These are phyloP conservation scores for Anagyrus pseudococci DNA, from an alignment of 2,888 invertebrate genomes.

Conservation along the genomic window DNA sequence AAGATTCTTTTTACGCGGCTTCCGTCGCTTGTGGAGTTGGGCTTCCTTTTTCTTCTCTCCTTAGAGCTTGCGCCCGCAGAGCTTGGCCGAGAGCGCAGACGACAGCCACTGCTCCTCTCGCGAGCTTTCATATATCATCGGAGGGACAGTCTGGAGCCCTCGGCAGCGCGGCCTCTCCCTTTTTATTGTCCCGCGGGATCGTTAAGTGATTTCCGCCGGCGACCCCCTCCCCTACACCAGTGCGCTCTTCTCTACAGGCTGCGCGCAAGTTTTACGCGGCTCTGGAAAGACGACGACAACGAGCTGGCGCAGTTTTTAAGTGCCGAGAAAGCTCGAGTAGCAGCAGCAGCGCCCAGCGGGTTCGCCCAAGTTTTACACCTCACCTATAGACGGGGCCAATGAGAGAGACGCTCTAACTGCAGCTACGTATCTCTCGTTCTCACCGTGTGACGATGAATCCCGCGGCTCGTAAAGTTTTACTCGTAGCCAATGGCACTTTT, in stretches of 20 bases:
- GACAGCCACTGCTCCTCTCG: not conserved
- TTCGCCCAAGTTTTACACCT: not conserved
- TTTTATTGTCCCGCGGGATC: slow-evolving; percentile 27
- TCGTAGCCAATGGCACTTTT: not conserved
- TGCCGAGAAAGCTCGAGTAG: not conserved
- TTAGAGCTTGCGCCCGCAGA: no score
- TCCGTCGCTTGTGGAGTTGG: slow-evolving; percentile 46
- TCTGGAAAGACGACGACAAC: no score
- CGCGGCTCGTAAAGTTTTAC: not conserved
- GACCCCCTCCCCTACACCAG: no score
- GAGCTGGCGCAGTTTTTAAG: no score
- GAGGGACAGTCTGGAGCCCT: no score
- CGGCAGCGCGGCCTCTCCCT: slow-evolving; percentile 16
- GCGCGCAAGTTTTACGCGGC: not conserved
- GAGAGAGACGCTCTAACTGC: not conserved
- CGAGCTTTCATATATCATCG: slow-evolving; percentile 41
- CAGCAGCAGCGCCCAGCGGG: no score
- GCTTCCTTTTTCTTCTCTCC: slow-evolving; percentile 29
- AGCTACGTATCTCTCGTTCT: no score
- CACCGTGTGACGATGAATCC: no score
- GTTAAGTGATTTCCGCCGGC: slow-evolving; percentile 19
- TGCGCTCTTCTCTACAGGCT: no score
- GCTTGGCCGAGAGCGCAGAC: not conserved
- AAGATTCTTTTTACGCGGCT: slow-evolving; percentile 52
- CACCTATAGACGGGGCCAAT: not conserved